A percentile compares a stretch with the other conserved stretches of the same genome.
Conservation (phyloP, 2,888 invertebrate species). For the Stomorhina lunata region DNA sequence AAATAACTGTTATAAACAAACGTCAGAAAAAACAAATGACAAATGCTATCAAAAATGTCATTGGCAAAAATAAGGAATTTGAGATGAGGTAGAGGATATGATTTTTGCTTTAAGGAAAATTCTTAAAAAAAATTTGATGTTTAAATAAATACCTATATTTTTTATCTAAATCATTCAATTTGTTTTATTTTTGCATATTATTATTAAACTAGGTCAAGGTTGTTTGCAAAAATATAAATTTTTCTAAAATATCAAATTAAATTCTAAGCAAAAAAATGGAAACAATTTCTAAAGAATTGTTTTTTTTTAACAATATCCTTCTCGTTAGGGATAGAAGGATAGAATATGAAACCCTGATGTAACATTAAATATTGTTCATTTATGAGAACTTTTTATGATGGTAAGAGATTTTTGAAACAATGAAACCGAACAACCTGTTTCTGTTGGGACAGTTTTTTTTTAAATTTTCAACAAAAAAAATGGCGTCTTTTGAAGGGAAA, state of each 20-base stretch:
- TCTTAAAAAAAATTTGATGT: too few relatives aligned
- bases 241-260: constrained; percentile 32
- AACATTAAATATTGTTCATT: constrained; percentile 37
- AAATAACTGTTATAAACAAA: constrained; percentile 40
- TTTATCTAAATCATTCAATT: constrained; percentile 13
- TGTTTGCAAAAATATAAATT: neutral
- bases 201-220: constrained; percentile 55
- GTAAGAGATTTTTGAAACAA: neutral
- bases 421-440: constrained; percentile 58
- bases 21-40: neutral
- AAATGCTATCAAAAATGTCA: too few relatives aligned
- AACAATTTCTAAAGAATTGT: constrained; percentile 1
- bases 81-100: too few relatives aligned
- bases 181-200: too few relatives aligned
- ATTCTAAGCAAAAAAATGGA: neutral
- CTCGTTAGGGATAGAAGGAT: too few relatives aligned
- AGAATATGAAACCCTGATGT: constrained; percentile 56
- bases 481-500: constrained; percentile 68
- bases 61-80: too few relatives aligned
- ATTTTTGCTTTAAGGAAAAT: too few relatives aligned
- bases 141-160: too few relatives aligned
- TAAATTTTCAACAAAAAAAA: constrained; percentile 67
- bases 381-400: too few relatives aligned
- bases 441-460: neutral
- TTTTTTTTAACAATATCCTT: constrained; percentile 19